Base-by-base conservation (phyloP, 2,113 vertebrate genomes). In the Sisor rabdophorus region DNA sequence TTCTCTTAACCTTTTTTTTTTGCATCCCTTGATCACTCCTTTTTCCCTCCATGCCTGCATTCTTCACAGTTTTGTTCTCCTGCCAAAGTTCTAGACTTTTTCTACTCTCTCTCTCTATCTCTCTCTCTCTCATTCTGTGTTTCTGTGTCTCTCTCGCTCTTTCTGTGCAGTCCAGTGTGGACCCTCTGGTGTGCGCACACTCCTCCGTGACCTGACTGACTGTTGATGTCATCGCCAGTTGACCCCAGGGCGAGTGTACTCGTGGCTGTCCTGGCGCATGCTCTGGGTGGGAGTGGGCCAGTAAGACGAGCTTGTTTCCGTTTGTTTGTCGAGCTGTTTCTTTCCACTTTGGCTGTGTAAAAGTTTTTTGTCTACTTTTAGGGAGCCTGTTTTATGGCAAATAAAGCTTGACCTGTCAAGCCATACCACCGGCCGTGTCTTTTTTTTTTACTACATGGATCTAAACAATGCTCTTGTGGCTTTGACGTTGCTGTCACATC, bases 11-110 rank as follows among this genome's bases (percentile, higher is more conserved):
- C 75, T 70, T 69, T 73, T 44, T 71, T 83, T 80, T 85, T 79
- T 26, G 85, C 84, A 82, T 87, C 85, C 88, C 87, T 89, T 84
- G 83, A 88, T 91, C 87, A 87, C 86, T 89, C 86, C 85, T 88
- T 36, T 90, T 91, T 90, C 92, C 91, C 91, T 87, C 92, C 91
- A 89, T 84, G 89, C 71, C 90, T 86, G 71, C 93, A 94, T 95
- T 94, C 93, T 90, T 83, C 84, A 88, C 91, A 89, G 91, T 95
- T 93, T 95, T 94, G 94, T 91, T 84, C 86, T 88, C 85, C 88
- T 92, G 93, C 94, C 94, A 95, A 93, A 90, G 87, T 89, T 89
- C 85, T 93, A 91, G 84, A 88, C 85, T 88, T 89, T 87, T 88
- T 84, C 83, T 84, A 36, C 87, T 87, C 88, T 87, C 87, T 87